A percentile compares a stretch with the other conserved stretches of the same genome.
These are phyloP conservation scores for Bubo blakistoni DNA, from an alignment of 2,113 vertebrate genomes.

Conservation along the genomic window DNA sequence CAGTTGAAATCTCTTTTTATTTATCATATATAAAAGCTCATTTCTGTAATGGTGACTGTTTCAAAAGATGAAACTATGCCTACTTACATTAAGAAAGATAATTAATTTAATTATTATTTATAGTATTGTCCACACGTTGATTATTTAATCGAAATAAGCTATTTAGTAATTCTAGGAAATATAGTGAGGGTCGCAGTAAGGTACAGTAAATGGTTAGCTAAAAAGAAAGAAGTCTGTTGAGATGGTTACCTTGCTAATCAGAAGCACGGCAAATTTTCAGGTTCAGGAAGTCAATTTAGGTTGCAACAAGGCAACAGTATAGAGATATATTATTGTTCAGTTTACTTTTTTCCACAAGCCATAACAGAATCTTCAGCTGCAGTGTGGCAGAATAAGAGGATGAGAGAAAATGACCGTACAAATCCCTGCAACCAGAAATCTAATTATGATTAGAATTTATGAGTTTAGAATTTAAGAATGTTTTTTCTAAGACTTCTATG, in stretches of 20 bases:
- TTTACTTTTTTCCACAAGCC: constrained; percentile 5
- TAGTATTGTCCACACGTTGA: not conserved
- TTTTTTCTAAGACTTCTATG: constrained; percentile 24
- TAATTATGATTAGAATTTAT: not conserved
- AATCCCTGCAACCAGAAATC: not conserved
- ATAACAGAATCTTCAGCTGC: not conserved
- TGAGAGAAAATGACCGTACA: not conserved
- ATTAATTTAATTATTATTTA: constrained; percentile 13
- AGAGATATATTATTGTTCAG: not conserved
- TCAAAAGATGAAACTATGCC: constrained; percentile 37
- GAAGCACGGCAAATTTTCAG: constrained; percentile 42
- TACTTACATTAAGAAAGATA: constrained; percentile 30
- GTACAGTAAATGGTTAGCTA: constrained; percentile 16
- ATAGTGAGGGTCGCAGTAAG: not conserved
- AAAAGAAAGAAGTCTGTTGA: constrained; percentile 40
- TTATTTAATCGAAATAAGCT: constrained; percentile 26
- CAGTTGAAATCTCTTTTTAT: constrained; percentile 9
- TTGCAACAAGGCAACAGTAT: constrained; percentile 7
- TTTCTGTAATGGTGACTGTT: constrained; percentile 29
- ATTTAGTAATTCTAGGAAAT: constrained; percentile 34
- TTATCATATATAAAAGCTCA: constrained; percentile 3
- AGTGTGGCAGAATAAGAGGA: not conserved
- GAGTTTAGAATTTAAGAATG: constrained; percentile 2
- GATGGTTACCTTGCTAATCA: constrained; percentile 38
- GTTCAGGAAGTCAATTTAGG: constrained; percentile 36